Evolutionary conservation across 1,140 invertebrate genomes (phyloP), one percentile per base, ranked within the genome.

Genomic region (Neodiprion pinetum): DNA sequence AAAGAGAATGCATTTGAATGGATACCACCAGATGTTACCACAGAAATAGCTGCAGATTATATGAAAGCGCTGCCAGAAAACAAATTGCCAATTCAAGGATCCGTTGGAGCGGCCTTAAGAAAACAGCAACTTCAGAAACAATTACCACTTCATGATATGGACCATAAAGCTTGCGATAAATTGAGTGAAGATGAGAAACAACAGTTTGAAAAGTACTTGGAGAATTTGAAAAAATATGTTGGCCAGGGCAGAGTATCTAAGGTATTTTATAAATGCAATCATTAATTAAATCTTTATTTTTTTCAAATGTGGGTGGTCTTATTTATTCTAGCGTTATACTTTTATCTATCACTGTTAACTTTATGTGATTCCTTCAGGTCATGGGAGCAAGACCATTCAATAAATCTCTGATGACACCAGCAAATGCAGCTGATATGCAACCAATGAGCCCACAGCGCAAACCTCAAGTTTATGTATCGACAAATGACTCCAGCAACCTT

Each of bases 121-220:
- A 94, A 93, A 78, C 93, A 93, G 71, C 92, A 94, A 74, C 89
- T 96, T 5, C 92, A 95, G 81, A 93, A 94, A 75, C 95, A 96
- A 86, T 89, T 96, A 50, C 95, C 95, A 8, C 89, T 94, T 7
- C 94, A 96, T 83, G 95, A 96, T 84, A 92, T 96, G 70, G 92
- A 94, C 85, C 79, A 90, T 48, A 86, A 88, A 74, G 89, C 90
- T 7, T 91, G 90, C 77, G 92, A 94, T 79, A 88, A 91, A 75
- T 87, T 94, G 10, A 91, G 90, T 2, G 90, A 92, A 71, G 86
- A 90, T 61, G 93, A 94, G 85, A 87, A 90, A 68, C 84, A 89
- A 47, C 89, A 92, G 48, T 89, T 91, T 80, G 81, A 89, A 72
- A 84, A 86, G 28, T 91, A 91, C 81, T 81, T 91, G 10, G 85